Base-by-base conservation (phyloP, 2,113 vertebrate genomes). In the Saguinus midas region DNA sequence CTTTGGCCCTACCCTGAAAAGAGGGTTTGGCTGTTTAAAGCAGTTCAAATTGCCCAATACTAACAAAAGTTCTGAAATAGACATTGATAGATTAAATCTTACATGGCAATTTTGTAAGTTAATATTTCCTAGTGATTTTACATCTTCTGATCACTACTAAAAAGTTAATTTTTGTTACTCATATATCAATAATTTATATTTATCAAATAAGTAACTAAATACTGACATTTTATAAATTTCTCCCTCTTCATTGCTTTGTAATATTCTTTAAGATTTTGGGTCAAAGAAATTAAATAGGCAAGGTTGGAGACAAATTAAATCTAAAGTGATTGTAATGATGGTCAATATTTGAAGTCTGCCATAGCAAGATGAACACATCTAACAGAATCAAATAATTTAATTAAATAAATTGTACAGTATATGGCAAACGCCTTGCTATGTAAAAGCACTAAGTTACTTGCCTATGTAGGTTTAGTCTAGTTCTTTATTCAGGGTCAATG, bases 381-480 rank as follows among this genome's bases (percentile, higher is more conserved):
- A 95, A 94, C 84, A 75, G 29, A 89, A 83, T 5, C 20, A 95
- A 92, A 64, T 11, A 76, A 84, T 81, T 98, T 91, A 87, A 73
- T 27, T 32, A 96, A 97, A 92, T 58, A 79, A 58, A 58, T 93
- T 97, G 95, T 20, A 95, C 16, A 92, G 61, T 81, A 91, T 3
- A 9, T 68, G 25, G 82, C 92, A 87, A 68, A 92, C 86, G 29
- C 66, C 82, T 75, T 96, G 32, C 81, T 80, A 5, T 45, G 75
- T 94, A 72, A 94, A 91, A 92, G 50, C 64, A 72, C 13, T 61
- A 32, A 89, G 21, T 94, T 87, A 40, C 73, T 85, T 91, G n/a
- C 10, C 23, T 57, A 45, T 58, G 16, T 23, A 86, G 55, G 40
- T 61, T 90, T 87, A 80, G 43, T 73, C 43, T 3, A 81, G 66